Evolutionary conservation across 2,888 invertebrate species (phyloP).

Genomic region (Plusia festucae): DNA sequence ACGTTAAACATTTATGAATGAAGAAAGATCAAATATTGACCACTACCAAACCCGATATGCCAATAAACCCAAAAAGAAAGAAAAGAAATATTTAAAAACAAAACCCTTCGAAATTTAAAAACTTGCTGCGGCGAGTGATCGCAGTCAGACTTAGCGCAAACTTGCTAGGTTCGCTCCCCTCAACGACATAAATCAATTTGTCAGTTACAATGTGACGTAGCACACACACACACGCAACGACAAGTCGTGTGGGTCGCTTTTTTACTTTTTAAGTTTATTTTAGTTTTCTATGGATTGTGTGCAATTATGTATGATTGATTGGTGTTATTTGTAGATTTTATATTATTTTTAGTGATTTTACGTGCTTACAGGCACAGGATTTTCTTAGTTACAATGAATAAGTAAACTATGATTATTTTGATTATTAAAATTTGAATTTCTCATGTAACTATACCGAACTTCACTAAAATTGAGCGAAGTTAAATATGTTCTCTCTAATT

Average conservation of each 20-base stretch:
- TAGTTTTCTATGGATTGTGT: conserved; percentile 58
- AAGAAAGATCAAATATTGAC: background rate
- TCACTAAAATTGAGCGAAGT: no score
- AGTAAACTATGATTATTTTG: background rate
- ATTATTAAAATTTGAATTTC: no score
- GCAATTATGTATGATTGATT: conserved; percentile 57
- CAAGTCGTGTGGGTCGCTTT: conserved; percentile 51
- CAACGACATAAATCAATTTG: conserved; percentile 86
- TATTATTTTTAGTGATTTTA: conserved; percentile 18
- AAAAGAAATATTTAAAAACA: conserved; percentile 22
- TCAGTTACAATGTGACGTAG: conserved; percentile 79
- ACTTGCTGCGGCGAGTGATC: conserved; percentile 62
- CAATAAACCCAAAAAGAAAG: background rate
- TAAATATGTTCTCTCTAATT: no score
- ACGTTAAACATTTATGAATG: background rate
- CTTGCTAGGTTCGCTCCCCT: conserved; percentile 67
- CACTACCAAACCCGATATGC: background rate
- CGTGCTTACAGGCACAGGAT: background rate
- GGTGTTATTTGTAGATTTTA: conserved; percentile 30
- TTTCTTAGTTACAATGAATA: background rate
- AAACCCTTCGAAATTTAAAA: conserved; percentile 52
- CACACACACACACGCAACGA: conserved; percentile 60
- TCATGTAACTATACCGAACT: no score
- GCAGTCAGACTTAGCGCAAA: conserved; percentile 69
- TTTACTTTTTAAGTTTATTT: conserved; percentile 53